These are phyloP conservation scores for Coenobita brevimanus DNA, from an alignment of 1,140 invertebrate species.

Conservation along the genomic window DNA sequence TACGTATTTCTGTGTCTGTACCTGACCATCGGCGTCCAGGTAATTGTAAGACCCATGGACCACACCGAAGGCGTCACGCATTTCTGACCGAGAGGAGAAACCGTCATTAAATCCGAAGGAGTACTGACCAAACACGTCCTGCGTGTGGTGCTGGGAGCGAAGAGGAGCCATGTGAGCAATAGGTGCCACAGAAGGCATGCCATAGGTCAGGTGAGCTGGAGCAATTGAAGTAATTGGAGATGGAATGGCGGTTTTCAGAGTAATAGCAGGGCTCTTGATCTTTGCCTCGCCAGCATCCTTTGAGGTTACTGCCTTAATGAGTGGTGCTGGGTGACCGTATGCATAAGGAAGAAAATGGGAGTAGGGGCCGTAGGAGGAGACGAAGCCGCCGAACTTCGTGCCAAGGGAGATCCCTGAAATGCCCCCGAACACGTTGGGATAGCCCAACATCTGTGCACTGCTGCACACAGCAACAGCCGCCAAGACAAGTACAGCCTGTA, in stretches of 20 bases:
- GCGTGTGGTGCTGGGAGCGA: slow-evolving; percentile 41
- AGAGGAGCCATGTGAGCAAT: slow-evolving; percentile 28
- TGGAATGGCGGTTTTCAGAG: background rate
- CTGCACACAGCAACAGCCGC: slow-evolving; percentile 21
- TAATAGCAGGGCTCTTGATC: background rate
- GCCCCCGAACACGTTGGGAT: slow-evolving; percentile 15
- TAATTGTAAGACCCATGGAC: slow-evolving; percentile 45
- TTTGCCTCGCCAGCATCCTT: no score
- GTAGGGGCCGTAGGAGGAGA: background rate
- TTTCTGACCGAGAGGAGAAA: slow-evolving; percentile 20
- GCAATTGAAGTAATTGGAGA: background rate
- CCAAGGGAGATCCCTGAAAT: slow-evolving; percentile 13
- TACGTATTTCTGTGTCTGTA: slow-evolving; percentile 53
- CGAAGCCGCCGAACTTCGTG: background rate
- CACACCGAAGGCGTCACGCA: slow-evolving; percentile 35
- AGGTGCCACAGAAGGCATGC: background rate
- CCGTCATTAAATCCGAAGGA: slow-evolving; percentile 48
- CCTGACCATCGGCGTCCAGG: slow-evolving; percentile 46
- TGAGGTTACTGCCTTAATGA: no score
- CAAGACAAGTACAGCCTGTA: slow-evolving; percentile 30
- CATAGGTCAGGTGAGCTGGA: background rate
- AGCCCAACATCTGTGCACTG: slow-evolving; percentile 20
- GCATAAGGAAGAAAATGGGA: background rate
- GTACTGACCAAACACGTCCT: slow-evolving; percentile 53
- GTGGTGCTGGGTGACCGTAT: background rate